Base-by-base conservation (phyloP, 1,140 invertebrate genomes). In the Bradysia coprophila region DNA sequence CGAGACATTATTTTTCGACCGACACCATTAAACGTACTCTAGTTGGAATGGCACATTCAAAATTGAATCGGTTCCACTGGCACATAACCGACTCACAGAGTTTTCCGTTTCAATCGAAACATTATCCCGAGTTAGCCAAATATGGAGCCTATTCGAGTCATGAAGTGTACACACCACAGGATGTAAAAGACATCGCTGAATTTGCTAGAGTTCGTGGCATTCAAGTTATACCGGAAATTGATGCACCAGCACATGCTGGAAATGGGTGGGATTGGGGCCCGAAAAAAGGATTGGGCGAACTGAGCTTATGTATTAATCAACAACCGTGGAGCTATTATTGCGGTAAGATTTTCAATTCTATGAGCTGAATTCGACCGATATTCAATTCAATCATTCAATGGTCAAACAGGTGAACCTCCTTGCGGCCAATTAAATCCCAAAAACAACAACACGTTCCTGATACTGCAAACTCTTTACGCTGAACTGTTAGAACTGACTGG, bases 61-160 rank as follows among this genome's bases (percentile, higher is more conserved):
- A 90, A 62, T 62, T 90, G 39, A 90, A 90, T 62, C 76, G 81
- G 8, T 76, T 90, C 42, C 85, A 89, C 57, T 87, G 82, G 82
- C 85, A 90, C 52, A 68, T 81, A 0, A 83, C 81, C 2, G 85
- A 88, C 53, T 75, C 77, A 0, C 84, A 90, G 49, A 84, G 81
- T 50, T 88, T 88, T 58, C 83, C 84, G 0, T 68, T 86, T 46
- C 61, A 73, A 24, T 69, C 80, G 3, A 65, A 72, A 11, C 67
- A 70, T 43, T 72, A 77, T 21, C 83, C 84, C 1, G 67, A 78
- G 47, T 61, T 89, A 52, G 68, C 75, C 1, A 70, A 73, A 44
- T 76, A 76, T 48, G 85, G 85, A 13, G 78, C 84, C 0, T 88
- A 88, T 51, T 72, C 72, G 4, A 63, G 71, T 1, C 66, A 71